phyloP scores from a whole-genome alignment of 1,140 invertebrate genomes.

The Drosophila truncata region DNA sequence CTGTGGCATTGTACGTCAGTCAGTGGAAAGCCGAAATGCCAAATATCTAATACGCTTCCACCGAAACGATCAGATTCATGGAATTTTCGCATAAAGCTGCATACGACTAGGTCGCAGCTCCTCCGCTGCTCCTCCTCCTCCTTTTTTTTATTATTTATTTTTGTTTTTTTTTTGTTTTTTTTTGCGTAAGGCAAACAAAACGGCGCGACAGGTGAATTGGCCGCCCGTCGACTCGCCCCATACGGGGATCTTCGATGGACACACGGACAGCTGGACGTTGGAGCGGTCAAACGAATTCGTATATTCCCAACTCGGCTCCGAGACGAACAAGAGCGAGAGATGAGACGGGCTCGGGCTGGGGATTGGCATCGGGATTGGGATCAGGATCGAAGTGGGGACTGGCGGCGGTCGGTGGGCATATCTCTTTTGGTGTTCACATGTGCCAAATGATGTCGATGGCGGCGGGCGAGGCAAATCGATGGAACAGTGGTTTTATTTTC shows the following conservation, averaged over 20 bases:
- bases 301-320: slow-evolving; percentile 29
- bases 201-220: slow-evolving; percentile 78
- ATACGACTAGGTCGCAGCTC: slow-evolving; percentile 44
- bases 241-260: slow-evolving; percentile 53
- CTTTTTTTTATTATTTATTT: slow-evolving; percentile 12
- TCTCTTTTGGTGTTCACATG: slow-evolving; percentile 71
- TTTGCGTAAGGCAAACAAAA: slow-evolving; percentile 79
- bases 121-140: slow-evolving; percentile 29
- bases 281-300: slow-evolving; percentile 32
- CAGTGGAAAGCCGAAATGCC: slow-evolving; percentile 68
- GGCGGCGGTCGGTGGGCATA: slow-evolving; percentile 26
- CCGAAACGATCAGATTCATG: slow-evolving; percentile 81
- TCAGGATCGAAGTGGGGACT: background rate
- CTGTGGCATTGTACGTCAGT: slow-evolving; percentile 71
- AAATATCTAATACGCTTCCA: slow-evolving; percentile 81
- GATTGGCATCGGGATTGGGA: background rate
- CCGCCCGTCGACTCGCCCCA: slow-evolving; percentile 78
- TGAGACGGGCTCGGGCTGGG: slow-evolving; percentile 12
- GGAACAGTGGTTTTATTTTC: slow-evolving; percentile 23
- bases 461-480: slow-evolving; percentile 56
- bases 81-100: slow-evolving; percentile 74
- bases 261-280: slow-evolving; percentile 23
- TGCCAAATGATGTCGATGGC: slow-evolving; percentile 64
- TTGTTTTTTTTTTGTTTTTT: slow-evolving; percentile 8
- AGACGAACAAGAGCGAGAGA: background rate